Evolutionary conservation across 2,888 invertebrate genomes (phyloP).

Genomic region (Dexiosoma caninum): DNA sequence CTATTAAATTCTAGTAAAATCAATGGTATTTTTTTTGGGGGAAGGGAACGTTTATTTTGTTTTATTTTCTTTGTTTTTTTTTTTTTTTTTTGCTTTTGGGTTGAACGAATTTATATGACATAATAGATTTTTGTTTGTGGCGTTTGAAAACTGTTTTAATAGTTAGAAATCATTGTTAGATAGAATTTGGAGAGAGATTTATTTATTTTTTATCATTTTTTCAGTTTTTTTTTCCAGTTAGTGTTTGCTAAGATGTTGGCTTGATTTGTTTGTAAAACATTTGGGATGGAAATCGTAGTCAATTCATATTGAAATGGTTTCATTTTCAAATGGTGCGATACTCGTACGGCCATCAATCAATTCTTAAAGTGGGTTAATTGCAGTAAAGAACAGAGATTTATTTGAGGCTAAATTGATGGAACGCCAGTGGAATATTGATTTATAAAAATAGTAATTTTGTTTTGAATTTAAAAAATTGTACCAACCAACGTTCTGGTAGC

Average conservation of each 20-base stretch:
- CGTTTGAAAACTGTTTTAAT: background rate
- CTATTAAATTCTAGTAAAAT: constrained; percentile 17
- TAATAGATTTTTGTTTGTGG: background rate
- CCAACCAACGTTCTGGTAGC: too few species aligned
- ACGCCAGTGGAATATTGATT: background rate
- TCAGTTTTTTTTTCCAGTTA: too few species aligned
- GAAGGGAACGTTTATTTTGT: background rate
- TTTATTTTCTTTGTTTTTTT: too few species aligned
- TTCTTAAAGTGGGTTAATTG: constrained; percentile 21
- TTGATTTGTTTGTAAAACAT: background rate
- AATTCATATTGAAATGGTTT: background rate
- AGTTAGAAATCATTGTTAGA: background rate
- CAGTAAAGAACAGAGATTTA: background rate
- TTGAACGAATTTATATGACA: constrained; percentile 17
- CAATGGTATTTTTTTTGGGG: constrained; percentile 43
- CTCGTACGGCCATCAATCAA: constrained; percentile 13
- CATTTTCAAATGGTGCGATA: background rate
- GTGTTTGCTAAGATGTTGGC: background rate
- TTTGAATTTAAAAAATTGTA: too few species aligned
- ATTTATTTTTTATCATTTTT: constrained; percentile 8
- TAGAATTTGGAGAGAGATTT: constrained; percentile 6
- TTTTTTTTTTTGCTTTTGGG: background rate
- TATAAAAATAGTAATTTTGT: too few species aligned
- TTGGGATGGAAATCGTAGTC: background rate
- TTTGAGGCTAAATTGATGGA: background rate